Percentiles rank a stretch among this genome's conserved stretches.
Conservation (phyloP, 1,140 invertebrate genomes). For the Drosophila pallidifrons region DNA sequence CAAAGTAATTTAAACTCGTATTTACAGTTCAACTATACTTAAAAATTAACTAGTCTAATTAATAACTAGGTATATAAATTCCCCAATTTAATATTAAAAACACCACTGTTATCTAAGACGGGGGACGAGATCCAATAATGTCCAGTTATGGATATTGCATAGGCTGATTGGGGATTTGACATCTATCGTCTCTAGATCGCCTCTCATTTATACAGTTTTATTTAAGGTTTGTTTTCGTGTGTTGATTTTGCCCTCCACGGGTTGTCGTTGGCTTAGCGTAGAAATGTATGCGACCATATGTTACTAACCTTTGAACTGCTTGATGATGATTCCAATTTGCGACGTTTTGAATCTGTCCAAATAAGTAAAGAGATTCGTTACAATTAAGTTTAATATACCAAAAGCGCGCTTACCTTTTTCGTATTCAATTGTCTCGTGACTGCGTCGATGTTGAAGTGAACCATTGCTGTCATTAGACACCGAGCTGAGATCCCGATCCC, state of each 20-base stretch:
- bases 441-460: slow-evolving; percentile 83
- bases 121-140: slow-evolving; percentile 28
- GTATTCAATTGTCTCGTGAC: slow-evolving; percentile 85
- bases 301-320: slow-evolving; percentile 91
- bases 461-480: slow-evolving; percentile 85
- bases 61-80: not conserved
- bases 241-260: slow-evolving; percentile 38
- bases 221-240: slow-evolving; percentile 32
- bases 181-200: slow-evolving; percentile 10
- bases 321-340: slow-evolving; percentile 90
- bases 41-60: slow-evolving; percentile 5
- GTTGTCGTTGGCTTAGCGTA: slow-evolving; percentile 75
- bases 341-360: slow-evolving; percentile 90
- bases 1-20: not conserved
- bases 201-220: slow-evolving; percentile 28
- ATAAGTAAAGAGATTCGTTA: not conserved
- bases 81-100: slow-evolving; percentile 20
- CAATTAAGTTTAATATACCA: not conserved
- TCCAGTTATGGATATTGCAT: slow-evolving; percentile 27
- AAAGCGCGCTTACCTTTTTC: slow-evolving; percentile 85
- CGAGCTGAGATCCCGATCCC: slow-evolving; percentile 82
- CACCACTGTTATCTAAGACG: slow-evolving; percentile 12
- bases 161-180: slow-evolving; percentile 27
- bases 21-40: slow-evolving; percentile 39
- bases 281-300: slow-evolving; percentile 83